These are phyloP conservation scores for Meloidogyne floridensis DNA, from an alignment of 1,140 invertebrate genomes.

Conservation along the genomic window DNA sequence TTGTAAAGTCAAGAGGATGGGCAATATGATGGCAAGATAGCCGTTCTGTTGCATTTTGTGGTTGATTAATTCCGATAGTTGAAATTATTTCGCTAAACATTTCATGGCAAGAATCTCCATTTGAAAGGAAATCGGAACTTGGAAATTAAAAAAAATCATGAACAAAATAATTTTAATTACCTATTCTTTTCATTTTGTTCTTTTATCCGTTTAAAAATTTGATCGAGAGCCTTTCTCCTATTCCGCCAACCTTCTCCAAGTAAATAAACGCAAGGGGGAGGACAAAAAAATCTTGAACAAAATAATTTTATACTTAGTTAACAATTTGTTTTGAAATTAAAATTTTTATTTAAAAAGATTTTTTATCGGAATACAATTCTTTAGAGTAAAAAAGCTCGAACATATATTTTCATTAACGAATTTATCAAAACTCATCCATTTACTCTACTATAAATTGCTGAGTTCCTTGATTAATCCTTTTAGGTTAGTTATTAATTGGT, in stretches of 20 bases:
- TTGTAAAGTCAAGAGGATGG: conserved; percentile 91
- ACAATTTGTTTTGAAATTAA: too few species aligned
- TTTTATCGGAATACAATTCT: too few species aligned
- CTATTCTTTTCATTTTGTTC: conserved; percentile 78
- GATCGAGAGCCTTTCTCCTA: conserved; percentile 35
- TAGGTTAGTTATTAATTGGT: too few species aligned
- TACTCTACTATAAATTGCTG: too few species aligned
- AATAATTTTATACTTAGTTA: too few species aligned
- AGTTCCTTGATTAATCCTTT: too few species aligned
- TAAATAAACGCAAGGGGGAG: conserved; percentile 97
- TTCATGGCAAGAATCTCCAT: conserved; percentile 16
- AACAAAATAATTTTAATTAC: too few species aligned
- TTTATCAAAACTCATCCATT: too few species aligned
- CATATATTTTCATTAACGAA: too few species aligned
- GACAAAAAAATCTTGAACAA: conserved; percentile 85
- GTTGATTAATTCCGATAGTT: conserved; percentile 93
- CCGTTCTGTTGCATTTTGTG: background rate
- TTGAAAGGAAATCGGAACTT: background rate
- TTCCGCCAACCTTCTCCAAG: conserved; percentile 92
- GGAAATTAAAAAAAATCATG: background rate
- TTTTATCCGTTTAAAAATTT: conserved; percentile 33
- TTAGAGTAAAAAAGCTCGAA: too few species aligned
- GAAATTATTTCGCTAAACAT: conserved; percentile 80
- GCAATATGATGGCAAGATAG: conserved; percentile 65
- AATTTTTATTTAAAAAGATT: too few species aligned